Evolutionary conservation across 2,888 invertebrate genomes (phyloP).

Genomic region (Archips crataeganus): DNA sequence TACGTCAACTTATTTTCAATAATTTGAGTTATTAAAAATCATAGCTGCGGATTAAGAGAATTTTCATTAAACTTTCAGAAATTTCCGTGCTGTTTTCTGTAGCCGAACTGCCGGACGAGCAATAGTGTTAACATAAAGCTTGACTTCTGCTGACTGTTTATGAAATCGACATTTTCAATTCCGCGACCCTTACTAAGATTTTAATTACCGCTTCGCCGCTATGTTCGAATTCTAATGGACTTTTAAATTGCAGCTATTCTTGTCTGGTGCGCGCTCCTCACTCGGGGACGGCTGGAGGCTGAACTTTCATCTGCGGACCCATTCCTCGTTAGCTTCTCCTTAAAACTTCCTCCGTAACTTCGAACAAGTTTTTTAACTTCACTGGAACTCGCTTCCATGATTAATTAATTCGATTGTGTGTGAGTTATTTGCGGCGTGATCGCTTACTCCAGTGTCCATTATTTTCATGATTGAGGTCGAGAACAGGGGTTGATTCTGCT

Average conservation of each 20-base stretch:
- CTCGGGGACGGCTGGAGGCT: constrained; percentile 48
- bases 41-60: constrained; percentile 2
- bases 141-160: constrained; percentile 44
- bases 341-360: constrained; percentile 76
- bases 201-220: constrained; percentile 77
- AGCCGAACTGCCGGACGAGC: neutral
- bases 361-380: constrained; percentile 82
- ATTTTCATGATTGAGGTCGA: constrained; percentile 76
- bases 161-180: constrained; percentile 45
- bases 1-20: neutral
- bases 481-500: constrained; percentile 72
- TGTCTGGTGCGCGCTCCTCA: constrained; percentile 71
- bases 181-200: constrained; percentile 56
- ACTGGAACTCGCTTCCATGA: constrained; percentile 74
- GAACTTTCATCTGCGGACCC: constrained; percentile 78
- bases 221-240: constrained; percentile 84
- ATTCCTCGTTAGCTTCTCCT: constrained; percentile 84
- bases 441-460: constrained; percentile 74
- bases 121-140: constrained; percentile 41
- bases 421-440: constrained; percentile 76
- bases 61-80: constrained; percentile 2
- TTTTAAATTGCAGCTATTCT: constrained; percentile 86
- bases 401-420: constrained; percentile 85
- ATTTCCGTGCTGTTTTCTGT: neutral
- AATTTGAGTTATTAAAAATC: neutral